Evolutionary conservation across 2,113 vertebrate genomes (phyloP), one percentile per base, ranked within the genome.

Genomic region (Acinonyx jubatus): DNA sequence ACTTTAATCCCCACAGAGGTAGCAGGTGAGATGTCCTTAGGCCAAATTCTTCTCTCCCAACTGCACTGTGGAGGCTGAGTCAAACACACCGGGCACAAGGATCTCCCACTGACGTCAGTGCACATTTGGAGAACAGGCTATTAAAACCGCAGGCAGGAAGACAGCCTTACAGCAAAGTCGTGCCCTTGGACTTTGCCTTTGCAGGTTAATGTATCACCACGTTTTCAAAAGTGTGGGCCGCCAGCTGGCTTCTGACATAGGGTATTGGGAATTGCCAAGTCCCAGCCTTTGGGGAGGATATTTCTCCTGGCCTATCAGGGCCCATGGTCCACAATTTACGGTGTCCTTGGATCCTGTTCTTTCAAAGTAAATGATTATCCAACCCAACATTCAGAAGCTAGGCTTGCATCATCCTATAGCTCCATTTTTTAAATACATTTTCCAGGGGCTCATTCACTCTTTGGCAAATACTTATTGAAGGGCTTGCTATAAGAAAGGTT

Each of bases 161-260:
- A 27, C 3, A 50, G 63, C 79, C 41, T 48, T 29, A 82, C 5
- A 19, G 71, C 92, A 90, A 74, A 78, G 38, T 69, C 55, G 1
- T 91, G 96, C 81, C 96, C 92, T 97, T 97, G 94, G 84, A 92
- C 93, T 90, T 85, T 73, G 83, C 55, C 88, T 85, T 80, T 45
- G 90, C 95, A 89, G 68, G 69, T 92, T 93, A 97, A 95, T 69
- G 52, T 63, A 71, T 90, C n/a, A 52, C 90, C 12, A 0, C 63
- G 29, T 69, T 96, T 93, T 85, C 73, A 45, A 66, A 97, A 96
- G 33, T 36, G 33, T 25, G 21, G 48, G 69, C 50, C 90, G 96
- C 81, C 88, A 94, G 92, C 91, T 97, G 95, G 95, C 96, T 93
- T 90, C 80, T 11, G 23, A 76, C 91, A 74, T 19, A 50, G 45